phyloP scores from a whole-genome alignment of 2,888 invertebrate genomes.

The Caenorhabditis drosophilae region DNA sequence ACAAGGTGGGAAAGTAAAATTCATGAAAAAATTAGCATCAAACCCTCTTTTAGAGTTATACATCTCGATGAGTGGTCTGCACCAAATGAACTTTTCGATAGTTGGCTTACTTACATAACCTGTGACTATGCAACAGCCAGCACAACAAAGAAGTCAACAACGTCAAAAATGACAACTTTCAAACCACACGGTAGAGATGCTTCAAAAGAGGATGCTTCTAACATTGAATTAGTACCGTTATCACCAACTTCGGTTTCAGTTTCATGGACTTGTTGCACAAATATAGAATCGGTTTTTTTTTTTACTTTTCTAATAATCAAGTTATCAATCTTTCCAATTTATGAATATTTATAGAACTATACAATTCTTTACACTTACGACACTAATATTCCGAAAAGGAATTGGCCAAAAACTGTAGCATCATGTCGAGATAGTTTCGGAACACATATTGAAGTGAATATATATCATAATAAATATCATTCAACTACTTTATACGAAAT shows the following conservation, averaged over 20 bases:
- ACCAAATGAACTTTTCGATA: conserved; percentile 55
- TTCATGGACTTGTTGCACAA: conserved; percentile 66
- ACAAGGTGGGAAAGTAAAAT: conserved; percentile 47
- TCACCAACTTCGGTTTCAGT: conserved; percentile 58
- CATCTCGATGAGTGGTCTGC: conserved; percentile 63
- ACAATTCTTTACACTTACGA: conserved; percentile 61
- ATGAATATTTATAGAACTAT: conserved; percentile 53
- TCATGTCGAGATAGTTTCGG: conserved; percentile 60
- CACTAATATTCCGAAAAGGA: conserved; percentile 44
- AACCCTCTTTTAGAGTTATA: conserved; percentile 54
- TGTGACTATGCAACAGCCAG: conserved; percentile 55
- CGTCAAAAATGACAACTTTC: conserved; percentile 36
- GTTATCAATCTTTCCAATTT: neutral
- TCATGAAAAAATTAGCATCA: too few species aligned
- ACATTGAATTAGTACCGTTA: conserved; percentile 57
- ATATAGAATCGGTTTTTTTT: conserved; percentile 58
- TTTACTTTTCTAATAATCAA: too few species aligned
- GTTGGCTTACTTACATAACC: conserved; percentile 60
- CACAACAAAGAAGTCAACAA: conserved; percentile 42
- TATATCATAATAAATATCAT: neutral
- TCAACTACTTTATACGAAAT: too few species aligned
- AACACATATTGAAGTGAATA: conserved; percentile 30
- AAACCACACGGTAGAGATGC: conserved; percentile 25
- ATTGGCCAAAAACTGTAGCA: conserved; percentile 53
- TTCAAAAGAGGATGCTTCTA: conserved; percentile 50